Evolutionary conservation across 1,140 invertebrate genomes (phyloP).

Genomic region (Ctenoplectra terminalis): DNA sequence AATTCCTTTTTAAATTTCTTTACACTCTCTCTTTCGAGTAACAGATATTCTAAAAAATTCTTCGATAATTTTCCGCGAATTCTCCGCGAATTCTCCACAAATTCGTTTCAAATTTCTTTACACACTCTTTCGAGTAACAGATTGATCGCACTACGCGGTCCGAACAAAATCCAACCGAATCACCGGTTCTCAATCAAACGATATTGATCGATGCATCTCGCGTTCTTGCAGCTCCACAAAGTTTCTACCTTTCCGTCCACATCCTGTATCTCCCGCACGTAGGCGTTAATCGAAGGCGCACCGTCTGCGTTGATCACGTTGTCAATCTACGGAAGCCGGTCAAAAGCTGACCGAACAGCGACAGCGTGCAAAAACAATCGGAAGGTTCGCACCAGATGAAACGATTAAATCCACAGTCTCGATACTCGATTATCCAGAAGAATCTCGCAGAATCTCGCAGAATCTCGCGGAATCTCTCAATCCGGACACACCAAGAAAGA

Average conservation of each 20-base stretch:
- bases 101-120: too few species aligned
- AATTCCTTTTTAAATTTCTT: too few species aligned
- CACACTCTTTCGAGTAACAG: too few species aligned
- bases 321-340: constrained; percentile 8
- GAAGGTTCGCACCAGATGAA: neutral
- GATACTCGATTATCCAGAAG: neutral
- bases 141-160: too few species aligned
- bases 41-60: too few species aligned
- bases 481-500: too few species aligned
- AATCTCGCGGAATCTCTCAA: too few species aligned
- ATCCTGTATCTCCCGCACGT: neutral
- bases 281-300: constrained; percentile 30
- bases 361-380: too few species aligned
- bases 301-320: neutral
- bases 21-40: too few species aligned
- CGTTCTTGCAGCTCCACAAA: neutral
- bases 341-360: neutral
- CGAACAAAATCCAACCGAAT: too few species aligned
- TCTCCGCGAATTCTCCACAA: neutral
- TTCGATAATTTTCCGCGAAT: neutral
- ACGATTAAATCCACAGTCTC: neutral
- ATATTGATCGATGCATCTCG: neutral
- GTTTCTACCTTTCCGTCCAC: neutral
- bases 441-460: too few species aligned
- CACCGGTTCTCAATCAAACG: too few species aligned